Conservation (phyloP, 1,140 invertebrate genomes). For the Drosophila ohnishii region DNA sequence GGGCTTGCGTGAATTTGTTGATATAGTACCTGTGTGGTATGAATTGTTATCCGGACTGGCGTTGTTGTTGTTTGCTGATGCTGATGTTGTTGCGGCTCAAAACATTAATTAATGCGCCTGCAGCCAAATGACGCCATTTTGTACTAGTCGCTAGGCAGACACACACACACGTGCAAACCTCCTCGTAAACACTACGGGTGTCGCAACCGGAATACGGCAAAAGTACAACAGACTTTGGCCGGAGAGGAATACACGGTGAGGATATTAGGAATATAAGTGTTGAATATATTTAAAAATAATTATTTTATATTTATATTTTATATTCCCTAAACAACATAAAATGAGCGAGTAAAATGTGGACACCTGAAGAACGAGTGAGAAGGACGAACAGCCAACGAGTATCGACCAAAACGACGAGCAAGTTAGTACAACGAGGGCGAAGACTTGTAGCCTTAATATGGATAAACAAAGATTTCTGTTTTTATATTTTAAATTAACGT, state of each 20-base stretch:
- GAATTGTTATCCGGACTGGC: constrained; percentile 32
- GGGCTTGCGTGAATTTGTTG: not conserved
- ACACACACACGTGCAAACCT: constrained; percentile 7
- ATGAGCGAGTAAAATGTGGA: not conserved
- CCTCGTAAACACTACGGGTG: constrained; percentile 2
- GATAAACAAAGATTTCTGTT: no score
- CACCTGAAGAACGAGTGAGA: not conserved
- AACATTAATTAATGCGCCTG: constrained; percentile 79
- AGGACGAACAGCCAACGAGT: no score
- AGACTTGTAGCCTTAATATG: no score
- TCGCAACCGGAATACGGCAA: constrained; percentile 29
- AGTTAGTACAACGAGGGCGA: no score
- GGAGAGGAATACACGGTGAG: not conserved
- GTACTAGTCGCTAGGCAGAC: constrained; percentile 45
- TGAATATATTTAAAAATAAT: not conserved
- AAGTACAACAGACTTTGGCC: constrained; percentile 45
- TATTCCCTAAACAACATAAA: no score
- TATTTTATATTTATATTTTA: not conserved
- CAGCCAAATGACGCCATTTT: constrained; percentile 76
- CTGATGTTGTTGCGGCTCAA: constrained; percentile 60
- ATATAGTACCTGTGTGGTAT: constrained; percentile 2
- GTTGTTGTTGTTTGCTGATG: constrained; percentile 37
- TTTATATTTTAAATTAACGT: no score
- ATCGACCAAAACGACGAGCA: no score
- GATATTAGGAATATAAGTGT: not conserved